Evolutionary conservation across 1,140 invertebrate genomes (phyloP), one percentile per base, ranked within the genome.

Genomic region (Acromyrmex heyeri): DNA sequence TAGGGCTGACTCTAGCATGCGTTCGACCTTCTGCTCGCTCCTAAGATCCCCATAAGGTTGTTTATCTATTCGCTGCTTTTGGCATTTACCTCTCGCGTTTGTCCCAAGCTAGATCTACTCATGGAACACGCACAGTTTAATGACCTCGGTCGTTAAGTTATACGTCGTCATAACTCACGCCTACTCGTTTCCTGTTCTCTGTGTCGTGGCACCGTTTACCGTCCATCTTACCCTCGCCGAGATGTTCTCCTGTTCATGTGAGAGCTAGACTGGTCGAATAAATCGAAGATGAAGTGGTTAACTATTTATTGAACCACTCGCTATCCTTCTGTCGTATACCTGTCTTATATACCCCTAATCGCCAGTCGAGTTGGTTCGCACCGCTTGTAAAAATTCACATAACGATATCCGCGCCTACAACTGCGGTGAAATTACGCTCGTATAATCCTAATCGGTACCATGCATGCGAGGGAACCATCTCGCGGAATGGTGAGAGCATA

Each of bases 231-330:
- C 50, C 59, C 69, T 55, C 21, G n/a, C 0, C 44, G 62, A 59
- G 53, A 89, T 93, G 85, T 2, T 89, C 85, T 88, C 93, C 92
- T 90, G 90, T 87, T 94, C 93, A 92, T 92, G 88, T 91, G 92
- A 91, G 91, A 90, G 91, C 55, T 38, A 65, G 24, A 78, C 53
- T 44, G 65, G n/a, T 30, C 27, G 44, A 55, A 57, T 24, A 57
- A 57, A 57, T 57, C 18, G 55, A 57, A 57, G 55, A 16, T 50
- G 14, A 8, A 50, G 48, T 50, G 48, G 48, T 16, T 14, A 16
- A 48, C 48, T 14, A 14, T 38, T 10, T 50, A 16, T 50, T 50
- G 48, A 16, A 10, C 48, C 48, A 14, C 55, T 57, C 12, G 65
- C 3, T 24, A 34, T 24, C 69, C 34, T 61, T 50, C 27, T 10